Conservation (phyloP, 1,140 invertebrate genomes). For the Ephestia elutella region DNA sequence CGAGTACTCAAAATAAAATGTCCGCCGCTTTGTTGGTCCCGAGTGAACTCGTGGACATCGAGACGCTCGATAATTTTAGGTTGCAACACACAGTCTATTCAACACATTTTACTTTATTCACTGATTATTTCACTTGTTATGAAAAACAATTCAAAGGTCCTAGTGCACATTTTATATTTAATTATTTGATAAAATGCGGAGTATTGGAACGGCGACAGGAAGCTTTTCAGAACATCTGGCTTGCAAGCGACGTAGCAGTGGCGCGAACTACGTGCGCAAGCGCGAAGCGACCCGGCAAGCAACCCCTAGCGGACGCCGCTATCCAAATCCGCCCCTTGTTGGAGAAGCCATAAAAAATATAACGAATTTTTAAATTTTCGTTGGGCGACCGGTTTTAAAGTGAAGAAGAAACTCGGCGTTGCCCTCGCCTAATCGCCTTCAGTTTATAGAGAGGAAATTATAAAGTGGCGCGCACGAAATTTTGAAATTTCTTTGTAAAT, state of each 20-base stretch:
- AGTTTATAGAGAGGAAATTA: background rate
- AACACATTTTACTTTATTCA: slow-evolving; percentile 63
- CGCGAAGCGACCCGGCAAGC: slow-evolving; percentile 66
- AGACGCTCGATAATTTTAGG: slow-evolving; percentile 66
- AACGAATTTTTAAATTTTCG: slow-evolving; percentile 72
- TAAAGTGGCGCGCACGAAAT: background rate
- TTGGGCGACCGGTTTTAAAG: slow-evolving; percentile 58
- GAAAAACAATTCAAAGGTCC: slow-evolving; percentile 51
- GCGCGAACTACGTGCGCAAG: slow-evolving; percentile 73
- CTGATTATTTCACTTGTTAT: slow-evolving; percentile 56
- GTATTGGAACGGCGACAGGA: slow-evolving; percentile 67
- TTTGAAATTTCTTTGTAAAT: background rate
- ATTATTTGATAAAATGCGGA: slow-evolving; percentile 54
- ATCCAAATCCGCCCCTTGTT: slow-evolving; percentile 66
- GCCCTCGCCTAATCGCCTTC: slow-evolving; percentile 1
- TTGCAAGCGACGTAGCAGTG: slow-evolving; percentile 72
- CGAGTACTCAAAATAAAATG: slow-evolving; percentile 76
- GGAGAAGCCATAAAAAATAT: slow-evolving; percentile 70
- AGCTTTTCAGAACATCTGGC: slow-evolving; percentile 75
- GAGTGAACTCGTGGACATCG: slow-evolving; percentile 74
- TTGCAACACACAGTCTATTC: slow-evolving; percentile 53
- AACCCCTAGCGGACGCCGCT: slow-evolving; percentile 69
- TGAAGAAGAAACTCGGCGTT: slow-evolving; percentile 27
- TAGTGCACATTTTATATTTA: slow-evolving; percentile 67
- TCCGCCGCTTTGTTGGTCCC: slow-evolving; percentile 75